Conservation (phyloP, 1,140 invertebrate genomes). For the Proales similis region DNA sequence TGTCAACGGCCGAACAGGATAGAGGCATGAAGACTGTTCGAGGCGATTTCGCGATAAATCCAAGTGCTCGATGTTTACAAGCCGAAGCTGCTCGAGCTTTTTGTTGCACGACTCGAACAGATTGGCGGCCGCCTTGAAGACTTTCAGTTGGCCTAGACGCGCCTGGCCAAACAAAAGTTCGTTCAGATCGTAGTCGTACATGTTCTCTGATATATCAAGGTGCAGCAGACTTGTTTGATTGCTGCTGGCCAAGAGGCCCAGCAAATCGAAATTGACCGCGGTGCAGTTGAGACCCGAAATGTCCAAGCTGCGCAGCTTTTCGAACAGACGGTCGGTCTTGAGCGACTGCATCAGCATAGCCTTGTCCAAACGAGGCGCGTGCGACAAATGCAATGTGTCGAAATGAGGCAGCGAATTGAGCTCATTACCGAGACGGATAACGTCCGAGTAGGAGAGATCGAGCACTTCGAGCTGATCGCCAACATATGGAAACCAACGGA, state of each 20-base stretch:
- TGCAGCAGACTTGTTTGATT: not conserved
- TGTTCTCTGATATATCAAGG: not conserved
- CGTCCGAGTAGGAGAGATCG: constrained; percentile 1
- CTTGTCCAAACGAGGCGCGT: not conserved
- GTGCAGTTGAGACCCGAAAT: not conserved
- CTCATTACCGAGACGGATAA: not conserved
- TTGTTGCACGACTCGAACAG: constrained; percentile 19
- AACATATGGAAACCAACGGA: constrained; percentile 10
- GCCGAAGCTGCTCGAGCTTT: not conserved
- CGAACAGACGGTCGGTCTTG: not conserved
- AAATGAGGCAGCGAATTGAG: not conserved
- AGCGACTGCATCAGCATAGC: not conserved
- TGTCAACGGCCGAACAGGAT: not conserved
- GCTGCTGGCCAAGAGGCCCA: not conserved
- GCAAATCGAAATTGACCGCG: not conserved
- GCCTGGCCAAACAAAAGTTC: constrained; percentile 19
- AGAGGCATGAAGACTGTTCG: constrained; percentile 1
- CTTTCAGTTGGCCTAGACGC: constrained; percentile 1
- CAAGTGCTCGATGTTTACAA: not conserved
- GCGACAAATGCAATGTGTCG: not conserved
- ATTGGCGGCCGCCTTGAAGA: not conserved
- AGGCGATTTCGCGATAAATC: not conserved
- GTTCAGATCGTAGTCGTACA: constrained; percentile 4
- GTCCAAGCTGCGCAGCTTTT: not conserved
- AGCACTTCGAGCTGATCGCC: not conserved